Evolutionary conservation across 2,797 vertebrate species (phyloP).

Genomic region (Xyrichtys novacula): DNA sequence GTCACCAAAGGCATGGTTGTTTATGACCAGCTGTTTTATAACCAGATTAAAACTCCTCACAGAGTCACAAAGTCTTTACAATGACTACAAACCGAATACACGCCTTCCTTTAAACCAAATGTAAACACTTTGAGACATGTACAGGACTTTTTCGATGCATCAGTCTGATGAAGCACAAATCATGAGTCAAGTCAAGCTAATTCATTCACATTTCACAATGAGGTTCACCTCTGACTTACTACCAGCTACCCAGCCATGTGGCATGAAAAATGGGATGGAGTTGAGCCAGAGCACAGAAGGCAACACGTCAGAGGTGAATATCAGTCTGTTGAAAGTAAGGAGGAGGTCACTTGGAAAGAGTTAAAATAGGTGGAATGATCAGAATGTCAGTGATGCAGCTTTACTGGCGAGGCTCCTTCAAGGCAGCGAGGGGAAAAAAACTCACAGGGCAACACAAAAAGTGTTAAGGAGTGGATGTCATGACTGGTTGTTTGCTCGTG

Average conservation of each 20-base stretch:
- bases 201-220: conserved; percentile 23
- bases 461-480: neutral
- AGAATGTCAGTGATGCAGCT: conserved; percentile 81
- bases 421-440: conserved; percentile 25
- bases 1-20: too few relatives aligned
- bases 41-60: too few relatives aligned
- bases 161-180: conserved; percentile 29
- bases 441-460: neutral
- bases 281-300: neutral
- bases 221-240: conserved; percentile 54
- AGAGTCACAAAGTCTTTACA: conserved; percentile 9
- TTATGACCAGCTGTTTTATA: too few relatives aligned
- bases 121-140: conserved; percentile 30
- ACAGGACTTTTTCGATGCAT: neutral
- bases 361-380: conserved; percentile 78
- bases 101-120: neutral
- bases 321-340: conserved; percentile 46
- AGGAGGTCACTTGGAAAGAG: conserved; percentile 66
- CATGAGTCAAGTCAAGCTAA: conserved; percentile 23
- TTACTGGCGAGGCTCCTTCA: conserved; percentile 57
- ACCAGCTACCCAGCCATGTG: conserved; percentile 37
- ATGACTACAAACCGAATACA: neutral
- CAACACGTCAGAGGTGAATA: conserved; percentile 8
- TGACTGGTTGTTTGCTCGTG: conserved; percentile 15
- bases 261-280: neutral